phyloP scores from a whole-genome alignment of 2,113 vertebrate species.

The Heptranchias perlo region DNA sequence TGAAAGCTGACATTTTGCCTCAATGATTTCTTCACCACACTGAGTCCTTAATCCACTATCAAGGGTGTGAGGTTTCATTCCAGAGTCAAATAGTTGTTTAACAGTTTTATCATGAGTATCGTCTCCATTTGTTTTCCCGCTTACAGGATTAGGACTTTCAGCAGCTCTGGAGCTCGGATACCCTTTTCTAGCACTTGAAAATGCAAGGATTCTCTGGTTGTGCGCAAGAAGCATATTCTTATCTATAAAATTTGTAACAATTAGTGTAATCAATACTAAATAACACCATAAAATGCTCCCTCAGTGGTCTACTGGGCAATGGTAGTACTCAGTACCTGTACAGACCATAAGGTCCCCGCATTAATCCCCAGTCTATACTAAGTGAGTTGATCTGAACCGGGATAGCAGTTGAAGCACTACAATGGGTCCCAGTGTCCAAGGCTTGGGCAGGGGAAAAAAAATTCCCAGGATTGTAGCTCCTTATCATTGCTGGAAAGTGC shows the following conservation, averaged over 20 bases:
- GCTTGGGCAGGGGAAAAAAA: background rate
- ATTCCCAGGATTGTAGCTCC: background rate
- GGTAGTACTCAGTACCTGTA: background rate
- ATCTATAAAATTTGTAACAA: constrained; percentile 24
- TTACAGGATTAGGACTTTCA: background rate
- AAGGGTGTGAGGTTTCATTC: background rate
- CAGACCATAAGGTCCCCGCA: background rate
- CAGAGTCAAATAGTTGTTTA: background rate
- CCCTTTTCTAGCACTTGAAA: background rate
- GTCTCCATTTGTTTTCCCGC: background rate
- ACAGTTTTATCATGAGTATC: background rate
- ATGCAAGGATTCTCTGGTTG: constrained; percentile 26
- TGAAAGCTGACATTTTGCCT: background rate
- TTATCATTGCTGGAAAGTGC: background rate
- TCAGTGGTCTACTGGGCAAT: background rate
- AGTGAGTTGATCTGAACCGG: background rate
- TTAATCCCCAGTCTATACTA: background rate
- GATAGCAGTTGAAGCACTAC: background rate
- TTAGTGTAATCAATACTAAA: background rate
- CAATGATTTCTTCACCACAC: background rate
- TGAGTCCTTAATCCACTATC: background rate
- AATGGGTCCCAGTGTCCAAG: background rate
- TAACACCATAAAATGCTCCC: background rate
- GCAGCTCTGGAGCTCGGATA: background rate
- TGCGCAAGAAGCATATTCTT: background rate